Conservation (phyloP, 2,797 vertebrate species). For the Eulemur coronatus region DNA sequence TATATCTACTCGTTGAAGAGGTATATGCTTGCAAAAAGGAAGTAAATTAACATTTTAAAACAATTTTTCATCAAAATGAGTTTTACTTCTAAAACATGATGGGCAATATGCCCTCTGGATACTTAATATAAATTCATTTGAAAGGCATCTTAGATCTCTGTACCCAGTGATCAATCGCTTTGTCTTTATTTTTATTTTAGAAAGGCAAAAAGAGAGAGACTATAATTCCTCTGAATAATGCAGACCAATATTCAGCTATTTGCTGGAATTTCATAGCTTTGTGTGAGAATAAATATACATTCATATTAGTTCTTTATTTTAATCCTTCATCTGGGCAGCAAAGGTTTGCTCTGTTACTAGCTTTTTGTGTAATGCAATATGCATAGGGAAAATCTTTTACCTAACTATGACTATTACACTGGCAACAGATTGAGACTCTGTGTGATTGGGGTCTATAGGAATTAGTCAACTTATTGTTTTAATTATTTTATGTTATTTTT, state of each 20-base stretch:
- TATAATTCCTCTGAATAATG: constrained; percentile 28
- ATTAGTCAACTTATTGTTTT: neutral
- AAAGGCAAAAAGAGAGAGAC: neutral
- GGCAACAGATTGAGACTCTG: neutral
- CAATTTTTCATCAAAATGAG: constrained; percentile 61
- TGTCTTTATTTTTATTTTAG: constrained; percentile 61
- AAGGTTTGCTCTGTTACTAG: neutral
- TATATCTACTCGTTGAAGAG: constrained; percentile 47
- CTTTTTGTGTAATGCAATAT: neutral
- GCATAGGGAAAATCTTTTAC: neutral
- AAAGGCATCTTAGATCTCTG: constrained; percentile 33
- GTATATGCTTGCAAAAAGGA: constrained; percentile 19
- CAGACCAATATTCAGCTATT: constrained; percentile 7
- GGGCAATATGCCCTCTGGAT: neutral
- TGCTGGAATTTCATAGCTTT: constrained; percentile 9
- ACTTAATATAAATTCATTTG: constrained; percentile 56
- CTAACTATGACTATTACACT: neutral
- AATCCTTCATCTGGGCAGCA: neutral
- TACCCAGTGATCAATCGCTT: constrained; percentile 32
- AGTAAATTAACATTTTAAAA: constrained; percentile 58
- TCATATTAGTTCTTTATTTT: constrained; percentile 31
- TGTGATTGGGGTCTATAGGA: neutral
- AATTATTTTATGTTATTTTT: neutral
- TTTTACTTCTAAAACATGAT: constrained; percentile 49
- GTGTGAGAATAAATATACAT: neutral